Base-by-base conservation (phyloP, 37 sponge, comb jelly and placozoan species). In the Eunapius fragilis region DNA sequence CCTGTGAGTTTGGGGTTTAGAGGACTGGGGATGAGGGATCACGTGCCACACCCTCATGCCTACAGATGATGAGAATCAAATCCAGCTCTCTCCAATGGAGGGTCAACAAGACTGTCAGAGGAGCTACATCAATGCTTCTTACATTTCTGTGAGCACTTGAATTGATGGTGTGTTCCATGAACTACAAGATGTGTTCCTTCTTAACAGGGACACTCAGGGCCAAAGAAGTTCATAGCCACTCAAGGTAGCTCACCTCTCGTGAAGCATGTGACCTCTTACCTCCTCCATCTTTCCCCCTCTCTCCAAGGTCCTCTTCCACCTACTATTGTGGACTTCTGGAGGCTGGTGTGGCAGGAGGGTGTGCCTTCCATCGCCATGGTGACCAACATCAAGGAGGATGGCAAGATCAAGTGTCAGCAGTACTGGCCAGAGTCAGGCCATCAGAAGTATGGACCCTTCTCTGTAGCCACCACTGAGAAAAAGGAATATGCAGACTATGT, bases 71-170 rank as follows among this genome's bases (percentile, higher is more conserved):
- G 71, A 88, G 31, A 87, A 87, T 48, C 83, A 86, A 10, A 82
- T 94, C 0, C 37, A 77, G n/a, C 87, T 94, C 41, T 49, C 22
- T 17, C 80, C 85, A 25, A 38, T 82, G 23, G 32, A 58, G 48
- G 85, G 58, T 13, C 47, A 49, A 0, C 4, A 28, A 27, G 82
- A 80, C 77, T 86, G 86, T 79, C 83, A 88, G 48, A 45, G 85
- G 26, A 87, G 89, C 81, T 95, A 92, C 74, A 86, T 95, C 68
- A 91, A 91, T 82, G 95, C 95, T 34, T 90, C 82, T 25, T 92
- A 86, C 67, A 37, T 95, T 37, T 87, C 89, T 71, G 95, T 95
- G 58, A 86, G 95, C 87, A 13, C 25, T 27, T 69, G 14, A 1
- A 38, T n/a, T 47, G 58, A 58, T 58, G 17, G 58, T 58, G 22